phyloP scores from a whole-genome alignment of 2,888 invertebrate species.

The Agonopterix heracliana region DNA sequence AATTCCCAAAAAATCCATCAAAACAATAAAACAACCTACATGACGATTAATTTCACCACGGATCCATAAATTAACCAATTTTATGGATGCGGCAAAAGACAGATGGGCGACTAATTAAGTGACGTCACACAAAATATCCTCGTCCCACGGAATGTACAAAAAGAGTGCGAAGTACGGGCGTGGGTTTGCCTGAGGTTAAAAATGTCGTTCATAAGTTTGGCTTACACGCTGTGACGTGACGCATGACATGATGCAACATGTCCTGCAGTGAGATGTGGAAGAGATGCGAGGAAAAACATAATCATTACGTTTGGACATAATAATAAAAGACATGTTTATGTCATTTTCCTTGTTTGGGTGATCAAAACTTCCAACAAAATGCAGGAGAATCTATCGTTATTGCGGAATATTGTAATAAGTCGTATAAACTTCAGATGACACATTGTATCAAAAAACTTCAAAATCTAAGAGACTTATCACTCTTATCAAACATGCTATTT shows the following conservation, averaged over 20 bases:
- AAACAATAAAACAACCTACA: slow-evolving; percentile 14
- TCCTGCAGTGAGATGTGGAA: neutral
- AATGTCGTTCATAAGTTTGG: slow-evolving; percentile 15
- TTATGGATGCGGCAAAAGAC: slow-evolving; percentile 29
- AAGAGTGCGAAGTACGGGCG: slow-evolving; percentile 7
- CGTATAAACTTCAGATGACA: no score
- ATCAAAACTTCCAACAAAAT: no score
- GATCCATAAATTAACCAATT: slow-evolving; percentile 20
- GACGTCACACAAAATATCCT: slow-evolving; percentile 14
- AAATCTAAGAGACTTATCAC: no score
- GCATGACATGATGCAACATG: neutral
- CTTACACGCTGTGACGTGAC: slow-evolving; percentile 7
- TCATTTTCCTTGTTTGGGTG: no score
- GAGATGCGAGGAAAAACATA: neutral
- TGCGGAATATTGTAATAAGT: no score
- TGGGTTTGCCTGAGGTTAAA: slow-evolving; percentile 14
- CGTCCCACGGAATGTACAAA: slow-evolving; percentile 10
- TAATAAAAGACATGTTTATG: no score
- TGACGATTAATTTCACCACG: slow-evolving; percentile 16
- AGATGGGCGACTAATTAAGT: slow-evolving; percentile 29
- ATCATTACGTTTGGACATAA: no score
- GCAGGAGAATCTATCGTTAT: no score
- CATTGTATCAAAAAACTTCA: no score
- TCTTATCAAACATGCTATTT: no score
- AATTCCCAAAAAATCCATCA: neutral